Conservation (phyloP, 1,140 invertebrate genomes). For the Adelges cooleyi region DNA sequence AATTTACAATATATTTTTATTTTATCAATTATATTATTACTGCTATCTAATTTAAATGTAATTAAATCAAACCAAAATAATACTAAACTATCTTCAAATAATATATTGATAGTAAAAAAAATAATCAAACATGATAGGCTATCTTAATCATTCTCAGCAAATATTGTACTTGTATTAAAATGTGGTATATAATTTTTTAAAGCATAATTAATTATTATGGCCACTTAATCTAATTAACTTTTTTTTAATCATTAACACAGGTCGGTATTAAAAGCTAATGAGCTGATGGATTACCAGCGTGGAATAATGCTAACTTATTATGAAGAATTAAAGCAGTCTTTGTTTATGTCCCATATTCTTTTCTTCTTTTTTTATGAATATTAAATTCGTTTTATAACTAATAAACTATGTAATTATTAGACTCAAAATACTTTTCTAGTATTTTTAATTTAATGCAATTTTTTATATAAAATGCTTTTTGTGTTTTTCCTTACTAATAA, state of each 20-base stretch:
- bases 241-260: conserved; percentile 20
- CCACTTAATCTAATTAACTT: too few species aligned
- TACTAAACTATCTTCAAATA: too few species aligned
- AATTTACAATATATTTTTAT: too few species aligned
- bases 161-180: too few species aligned
- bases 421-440: conserved; percentile 4
- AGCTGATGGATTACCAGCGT: conserved; percentile 15
- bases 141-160: too few species aligned
- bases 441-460: background rate
- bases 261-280: conserved; percentile 20
- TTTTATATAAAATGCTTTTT: background rate
- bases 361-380: conserved; percentile 2
- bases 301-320: background rate
- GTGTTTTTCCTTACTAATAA: conserved; percentile 25
- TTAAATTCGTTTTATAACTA: background rate
- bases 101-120: too few species aligned
- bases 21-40: too few species aligned
- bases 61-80: too few species aligned
- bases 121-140: too few species aligned
- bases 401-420: conserved; percentile 17
- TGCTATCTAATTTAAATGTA: too few species aligned
- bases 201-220: too few species aligned
- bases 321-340: conserved; percentile 12
- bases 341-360: conserved; percentile 7
- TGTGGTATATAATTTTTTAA: too few species aligned